phyloP scores from a whole-genome alignment of 2,888 invertebrate genomes.

The Netelia melanura region DNA sequence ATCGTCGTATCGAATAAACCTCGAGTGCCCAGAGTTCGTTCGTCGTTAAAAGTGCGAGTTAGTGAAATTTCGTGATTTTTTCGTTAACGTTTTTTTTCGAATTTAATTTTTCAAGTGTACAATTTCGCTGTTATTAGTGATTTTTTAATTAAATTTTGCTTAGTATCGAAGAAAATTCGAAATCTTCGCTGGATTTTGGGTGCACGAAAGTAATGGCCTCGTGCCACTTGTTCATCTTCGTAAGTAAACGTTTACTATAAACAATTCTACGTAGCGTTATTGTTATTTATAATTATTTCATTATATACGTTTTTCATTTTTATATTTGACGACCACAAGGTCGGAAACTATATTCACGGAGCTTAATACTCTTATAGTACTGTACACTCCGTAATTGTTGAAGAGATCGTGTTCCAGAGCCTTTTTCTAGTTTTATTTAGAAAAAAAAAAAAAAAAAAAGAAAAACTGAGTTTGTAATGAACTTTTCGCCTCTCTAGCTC shows the following conservation, averaged over 20 bases:
- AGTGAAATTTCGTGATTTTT: constrained; percentile 36
- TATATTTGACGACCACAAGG: background rate
- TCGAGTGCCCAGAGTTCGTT: background rate
- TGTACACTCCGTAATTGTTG: constrained; percentile 21
- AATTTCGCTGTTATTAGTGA: background rate
- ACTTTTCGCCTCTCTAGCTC: constrained; percentile 27
- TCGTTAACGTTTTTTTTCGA: background rate
- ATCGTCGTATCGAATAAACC: constrained; percentile 11
- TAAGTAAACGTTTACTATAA: constrained; percentile 38
- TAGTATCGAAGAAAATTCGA: constrained; percentile 25
- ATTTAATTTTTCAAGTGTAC: constrained; percentile 10
- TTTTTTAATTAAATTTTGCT: background rate
- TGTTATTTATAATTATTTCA: background rate
- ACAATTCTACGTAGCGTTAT: background rate
- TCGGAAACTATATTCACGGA: constrained; percentile 30
- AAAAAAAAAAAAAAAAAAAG: constrained; percentile 1
- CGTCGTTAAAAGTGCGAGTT: constrained; percentile 11
- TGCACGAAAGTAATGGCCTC: constrained; percentile 49
- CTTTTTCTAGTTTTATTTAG: constrained; percentile 51
- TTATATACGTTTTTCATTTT: background rate
- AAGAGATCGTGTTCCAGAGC: background rate
- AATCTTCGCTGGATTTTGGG: constrained; percentile 37
- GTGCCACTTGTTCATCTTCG: constrained; percentile 50
- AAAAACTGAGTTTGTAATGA: constrained; percentile 39
- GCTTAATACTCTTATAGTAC: constrained; percentile 18